Base-by-base conservation (phyloP, 64 coral and sea anemone genomes). In the Pachyseris speciosa region DNA sequence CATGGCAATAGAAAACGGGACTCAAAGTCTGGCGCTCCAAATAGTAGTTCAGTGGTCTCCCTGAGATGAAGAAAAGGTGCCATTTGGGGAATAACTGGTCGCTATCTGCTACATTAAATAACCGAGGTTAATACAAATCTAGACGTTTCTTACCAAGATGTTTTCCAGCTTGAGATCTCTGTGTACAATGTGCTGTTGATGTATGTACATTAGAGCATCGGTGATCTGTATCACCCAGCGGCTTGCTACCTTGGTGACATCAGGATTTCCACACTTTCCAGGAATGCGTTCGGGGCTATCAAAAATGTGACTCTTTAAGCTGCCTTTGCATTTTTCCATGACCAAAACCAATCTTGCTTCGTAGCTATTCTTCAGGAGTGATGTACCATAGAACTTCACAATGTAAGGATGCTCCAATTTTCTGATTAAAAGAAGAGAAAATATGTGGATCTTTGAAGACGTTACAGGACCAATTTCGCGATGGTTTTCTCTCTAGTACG, bases 141-240 rank as follows among this genome's bases (percentile, higher is more conserved):
- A 47, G 13, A 7, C 44, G 5, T 61, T 16, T 31, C 86, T n/a
- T 75, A 88, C 86, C 86, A 88, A 88, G 28, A 75, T 45, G 69
- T 88, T 88, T 38, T 88, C 86, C 24, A 88, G 32, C 52, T 88
- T 88, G 25, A 88, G 63, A 50, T 88, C 71, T 32, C 70, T 26
- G 43, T 88, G 64, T 66, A 89, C 36, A 16, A 77, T 42, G 5
- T 52, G 39, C 43, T 78, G 19, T 33, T 64, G 0, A 30, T 89
- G 86, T 26, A 78, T 89, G 36, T 63, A 60, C 13, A 19, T 11
- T 4, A 89, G 17, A 61, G 72, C 86, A 48, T 10, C 22, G 4
- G 64, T 22, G 37, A 89, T 89, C 75, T 89, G 37, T n/a, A 66
- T 37, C 19, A 59, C 2, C 86, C 72, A 89, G 11, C 4, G 20